phyloP scores from a whole-genome alignment of 2,888 invertebrate genomes.

The Philopedon plagiatum region DNA sequence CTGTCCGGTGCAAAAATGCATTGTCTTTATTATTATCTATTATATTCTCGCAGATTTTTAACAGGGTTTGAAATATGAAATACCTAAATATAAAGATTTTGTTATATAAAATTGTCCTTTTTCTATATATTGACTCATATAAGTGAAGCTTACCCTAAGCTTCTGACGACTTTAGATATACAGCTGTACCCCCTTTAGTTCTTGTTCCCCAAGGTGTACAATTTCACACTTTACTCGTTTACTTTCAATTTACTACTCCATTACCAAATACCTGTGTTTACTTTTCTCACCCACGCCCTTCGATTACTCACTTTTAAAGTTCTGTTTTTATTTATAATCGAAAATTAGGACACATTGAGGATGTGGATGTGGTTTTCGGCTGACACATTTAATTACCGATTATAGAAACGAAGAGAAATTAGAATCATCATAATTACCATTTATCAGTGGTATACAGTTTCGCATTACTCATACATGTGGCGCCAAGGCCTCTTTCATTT shows the following conservation, averaged over 20 bases:
- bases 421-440: neutral
- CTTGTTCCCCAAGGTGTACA: neutral
- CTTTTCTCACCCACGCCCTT: slow-evolving; percentile 1
- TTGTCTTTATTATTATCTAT: too few relatives aligned
- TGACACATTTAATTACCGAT: neutral
- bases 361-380: slow-evolving; percentile 3
- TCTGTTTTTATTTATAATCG: neutral
- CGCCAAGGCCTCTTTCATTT: neutral
- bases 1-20: too few relatives aligned
- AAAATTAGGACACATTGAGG: neutral
- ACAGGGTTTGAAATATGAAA: too few relatives aligned
- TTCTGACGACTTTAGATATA: too few relatives aligned
- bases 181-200: neutral
- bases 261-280: neutral
- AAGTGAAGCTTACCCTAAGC: too few relatives aligned
- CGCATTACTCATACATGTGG: neutral
- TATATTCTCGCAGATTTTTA: too few relatives aligned
- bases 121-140: too few relatives aligned
- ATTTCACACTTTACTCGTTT: neutral
- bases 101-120: too few relatives aligned
- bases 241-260: neutral
- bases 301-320: neutral
- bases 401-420: neutral
- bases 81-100: too few relatives aligned
- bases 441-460: neutral